Evolutionary conservation across 2,113 vertebrate species (phyloP).

Genomic region (Xerus inauris): DNA sequence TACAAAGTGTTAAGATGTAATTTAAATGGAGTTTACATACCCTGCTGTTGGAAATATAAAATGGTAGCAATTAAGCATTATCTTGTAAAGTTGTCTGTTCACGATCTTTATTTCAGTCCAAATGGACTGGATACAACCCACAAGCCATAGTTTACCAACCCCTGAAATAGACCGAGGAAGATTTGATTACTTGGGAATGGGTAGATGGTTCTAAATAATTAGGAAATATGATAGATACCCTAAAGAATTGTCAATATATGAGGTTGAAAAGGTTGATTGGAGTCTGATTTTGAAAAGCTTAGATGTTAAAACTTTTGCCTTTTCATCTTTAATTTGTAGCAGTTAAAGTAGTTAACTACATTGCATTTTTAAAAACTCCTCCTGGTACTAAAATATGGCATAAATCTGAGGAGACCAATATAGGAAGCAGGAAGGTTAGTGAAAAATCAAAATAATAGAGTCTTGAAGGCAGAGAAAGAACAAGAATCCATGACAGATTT

Average conservation of each 20-base stretch:
- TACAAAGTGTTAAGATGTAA: not conserved
- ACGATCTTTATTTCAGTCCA: not conserved
- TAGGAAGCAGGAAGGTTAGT: not conserved
- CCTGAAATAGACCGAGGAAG: not conserved
- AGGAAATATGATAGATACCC: not conserved
- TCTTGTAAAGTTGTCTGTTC: not conserved
- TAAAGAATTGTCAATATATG: not conserved
- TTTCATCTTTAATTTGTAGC: slow-evolving; percentile 48
- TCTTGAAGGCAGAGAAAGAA: not conserved
- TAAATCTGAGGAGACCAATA: not conserved
- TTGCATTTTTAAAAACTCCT: slow-evolving; percentile 51
- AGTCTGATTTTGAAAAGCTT: not conserved
- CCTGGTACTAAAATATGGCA: not conserved
- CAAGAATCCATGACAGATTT: slow-evolving; percentile 3
- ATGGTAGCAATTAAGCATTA: not conserved
- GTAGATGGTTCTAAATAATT: not conserved
- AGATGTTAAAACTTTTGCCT: not conserved
- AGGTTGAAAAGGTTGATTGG: not conserved
- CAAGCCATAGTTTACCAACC: not conserved
- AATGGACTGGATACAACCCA: not conserved
- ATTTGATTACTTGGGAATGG: not conserved
- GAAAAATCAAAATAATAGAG: not conserved
- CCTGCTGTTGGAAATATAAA: not conserved
- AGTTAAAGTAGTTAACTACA: not conserved
- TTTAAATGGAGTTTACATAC: not conserved